Conservation (phyloP, 92 coral and sea anemone genomes). For the Porites lobata region DNA sequence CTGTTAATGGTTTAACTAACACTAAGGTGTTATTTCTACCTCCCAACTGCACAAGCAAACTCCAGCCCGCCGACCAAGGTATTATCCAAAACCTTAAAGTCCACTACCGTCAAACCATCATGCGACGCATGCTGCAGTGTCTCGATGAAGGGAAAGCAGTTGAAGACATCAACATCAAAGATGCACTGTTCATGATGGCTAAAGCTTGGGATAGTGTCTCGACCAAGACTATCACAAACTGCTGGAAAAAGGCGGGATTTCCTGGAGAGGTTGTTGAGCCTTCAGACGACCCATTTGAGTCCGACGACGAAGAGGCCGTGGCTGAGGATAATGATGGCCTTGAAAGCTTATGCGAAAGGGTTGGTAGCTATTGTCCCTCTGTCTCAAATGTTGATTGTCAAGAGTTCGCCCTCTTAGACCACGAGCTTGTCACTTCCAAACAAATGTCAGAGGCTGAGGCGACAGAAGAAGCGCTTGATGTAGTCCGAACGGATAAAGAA, state of each 20-base stretch:
- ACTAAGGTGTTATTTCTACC: slow-evolving; percentile 48
- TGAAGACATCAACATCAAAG: slow-evolving; percentile 55
- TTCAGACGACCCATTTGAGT: slow-evolving; percentile 65
- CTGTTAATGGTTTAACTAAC: slow-evolving; percentile 54
- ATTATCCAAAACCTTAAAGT: slow-evolving; percentile 58
- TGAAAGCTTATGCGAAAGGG: slow-evolving; percentile 54
- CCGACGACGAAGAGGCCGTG: slow-evolving; percentile 47
- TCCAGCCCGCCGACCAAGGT: slow-evolving; percentile 56
- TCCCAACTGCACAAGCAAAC: slow-evolving; percentile 64
- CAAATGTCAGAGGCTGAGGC: slow-evolving; percentile 43
- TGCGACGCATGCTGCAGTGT: slow-evolving; percentile 38
- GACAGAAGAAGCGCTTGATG: slow-evolving; percentile 41
- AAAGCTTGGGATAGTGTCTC: slow-evolving; percentile 57
- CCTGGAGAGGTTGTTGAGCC: slow-evolving; percentile 64
- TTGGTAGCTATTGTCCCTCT: slow-evolving; percentile 29
- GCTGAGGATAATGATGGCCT: slow-evolving; percentile 36
- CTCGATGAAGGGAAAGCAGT: slow-evolving; percentile 61
- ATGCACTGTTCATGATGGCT: slow-evolving; percentile 69
- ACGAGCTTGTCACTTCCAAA: slow-evolving; percentile 28
- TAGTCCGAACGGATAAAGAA: slow-evolving; percentile 6
- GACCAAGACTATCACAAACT: slow-evolving; percentile 54
- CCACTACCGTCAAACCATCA: slow-evolving; percentile 50
- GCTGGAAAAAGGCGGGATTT: slow-evolving; percentile 76
- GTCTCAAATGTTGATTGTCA: slow-evolving; percentile 2
- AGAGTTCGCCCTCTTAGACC: slow-evolving; percentile 31